Conservation (phyloP, 2,888 invertebrate genomes). For the Amblyjoppa fuscipennis region DNA sequence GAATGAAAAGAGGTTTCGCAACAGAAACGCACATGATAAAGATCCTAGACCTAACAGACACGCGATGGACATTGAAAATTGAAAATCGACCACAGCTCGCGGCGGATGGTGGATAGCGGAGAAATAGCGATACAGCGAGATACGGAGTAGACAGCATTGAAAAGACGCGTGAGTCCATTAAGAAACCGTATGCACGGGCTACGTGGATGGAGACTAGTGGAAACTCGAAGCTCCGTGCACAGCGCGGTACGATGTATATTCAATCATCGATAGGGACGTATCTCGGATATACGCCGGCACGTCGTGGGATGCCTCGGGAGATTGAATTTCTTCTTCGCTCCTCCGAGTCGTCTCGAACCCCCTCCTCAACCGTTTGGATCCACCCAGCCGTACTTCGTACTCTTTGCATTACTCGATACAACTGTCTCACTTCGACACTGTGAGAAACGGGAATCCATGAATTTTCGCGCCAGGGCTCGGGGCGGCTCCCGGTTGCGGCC, state of each 20-base stretch:
- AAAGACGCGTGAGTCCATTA: conserved; percentile 66
- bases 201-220: neutral
- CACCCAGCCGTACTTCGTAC: conserved; percentile 44
- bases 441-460: conserved; percentile 22
- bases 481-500: neutral
- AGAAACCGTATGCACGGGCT: conserved; percentile 37
- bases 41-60: neutral
- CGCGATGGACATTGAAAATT: neutral
- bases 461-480: neutral
- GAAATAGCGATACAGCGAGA: conserved; percentile 21
- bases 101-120: conserved; percentile 3
- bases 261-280: conserved; percentile 67
- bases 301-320: conserved; percentile 61
- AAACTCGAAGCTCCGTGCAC: conserved; percentile 46
- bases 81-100: neutral
- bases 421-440: conserved; percentile 27
- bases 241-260: conserved; percentile 58
- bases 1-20: neutral
- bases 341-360: conserved; percentile 42
- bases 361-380: conserved; percentile 33
- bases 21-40: neutral
- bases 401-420: conserved; percentile 43
- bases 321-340: conserved; percentile 65
- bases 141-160: conserved; percentile 56
- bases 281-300: conserved; percentile 57